Evolutionary conservation across 2,113 vertebrate genomes (phyloP).

Genomic region (Grammomys surdaster): DNA sequence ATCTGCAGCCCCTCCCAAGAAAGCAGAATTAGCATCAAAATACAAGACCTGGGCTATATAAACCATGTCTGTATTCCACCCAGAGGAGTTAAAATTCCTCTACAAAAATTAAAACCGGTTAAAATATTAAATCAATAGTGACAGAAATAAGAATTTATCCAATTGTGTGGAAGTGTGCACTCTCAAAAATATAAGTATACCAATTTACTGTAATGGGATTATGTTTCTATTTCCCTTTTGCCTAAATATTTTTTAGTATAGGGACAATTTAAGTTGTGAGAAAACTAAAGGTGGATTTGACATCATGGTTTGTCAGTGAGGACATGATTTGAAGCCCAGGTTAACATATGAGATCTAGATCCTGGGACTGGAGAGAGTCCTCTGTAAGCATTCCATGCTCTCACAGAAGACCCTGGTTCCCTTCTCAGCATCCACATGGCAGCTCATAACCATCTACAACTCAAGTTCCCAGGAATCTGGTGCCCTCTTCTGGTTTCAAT

Average conservation of each 20-base stretch:
- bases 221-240: conserved; percentile 12
- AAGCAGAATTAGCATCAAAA: too few relatives aligned
- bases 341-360: background rate
- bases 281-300: background rate
- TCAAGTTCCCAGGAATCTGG: background rate
- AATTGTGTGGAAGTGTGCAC: background rate
- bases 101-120: background rate
- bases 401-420: too few relatives aligned
- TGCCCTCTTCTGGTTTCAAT: background rate
- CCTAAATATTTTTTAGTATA: background rate
- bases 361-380: background rate
- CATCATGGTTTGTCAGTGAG: background rate
- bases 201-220: background rate
- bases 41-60: too few relatives aligned
- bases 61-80: too few relatives aligned
- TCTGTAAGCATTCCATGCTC: background rate
- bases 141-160: background rate
- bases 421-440: background rate
- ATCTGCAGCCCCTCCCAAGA: too few relatives aligned
- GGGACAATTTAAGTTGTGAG: conserved; percentile 26
- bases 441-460: background rate
- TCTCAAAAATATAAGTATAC: background rate
- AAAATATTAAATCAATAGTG: background rate
- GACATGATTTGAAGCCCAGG: background rate
- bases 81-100: too few relatives aligned